These are phyloP conservation scores for Drosophila sucinea DNA, from an alignment of 1,140 invertebrate genomes.

Conservation along the genomic window DNA sequence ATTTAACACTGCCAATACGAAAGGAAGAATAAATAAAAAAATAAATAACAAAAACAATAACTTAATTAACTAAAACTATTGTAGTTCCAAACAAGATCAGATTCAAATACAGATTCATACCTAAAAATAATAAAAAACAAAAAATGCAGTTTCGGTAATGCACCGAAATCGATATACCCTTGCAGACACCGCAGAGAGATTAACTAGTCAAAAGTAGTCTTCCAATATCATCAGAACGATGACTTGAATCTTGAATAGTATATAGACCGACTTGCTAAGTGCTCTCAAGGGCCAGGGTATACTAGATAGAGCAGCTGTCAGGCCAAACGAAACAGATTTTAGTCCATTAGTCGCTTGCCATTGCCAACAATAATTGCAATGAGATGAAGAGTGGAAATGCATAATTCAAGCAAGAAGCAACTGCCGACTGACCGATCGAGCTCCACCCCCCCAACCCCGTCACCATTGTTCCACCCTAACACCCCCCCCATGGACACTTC, in stretches of 20 bases:
- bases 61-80: neutral
- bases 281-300: neutral
- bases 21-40: slow-evolving; percentile 24
- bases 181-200: neutral
- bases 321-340: neutral
- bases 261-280: too few relatives aligned
- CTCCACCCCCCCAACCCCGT: neutral
- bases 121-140: too few relatives aligned
- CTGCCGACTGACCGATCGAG: too few relatives aligned
- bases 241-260: too few relatives aligned
- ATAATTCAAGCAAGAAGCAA: too few relatives aligned
- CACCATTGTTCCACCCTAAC: neutral
- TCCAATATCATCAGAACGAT: too few relatives aligned
- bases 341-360: neutral
- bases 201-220: too few relatives aligned
- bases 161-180: neutral
- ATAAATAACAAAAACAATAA: neutral
- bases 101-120: neutral
- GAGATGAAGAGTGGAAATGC: too few relatives aligned
- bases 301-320: neutral
- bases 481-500: neutral
- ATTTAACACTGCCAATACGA: slow-evolving; percentile 62
- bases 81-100: neutral
- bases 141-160: neutral
- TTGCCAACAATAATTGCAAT: neutral